Evolutionary conservation across 2,113 vertebrate genomes (phyloP).

Genomic region (Sterna hirundo): DNA sequence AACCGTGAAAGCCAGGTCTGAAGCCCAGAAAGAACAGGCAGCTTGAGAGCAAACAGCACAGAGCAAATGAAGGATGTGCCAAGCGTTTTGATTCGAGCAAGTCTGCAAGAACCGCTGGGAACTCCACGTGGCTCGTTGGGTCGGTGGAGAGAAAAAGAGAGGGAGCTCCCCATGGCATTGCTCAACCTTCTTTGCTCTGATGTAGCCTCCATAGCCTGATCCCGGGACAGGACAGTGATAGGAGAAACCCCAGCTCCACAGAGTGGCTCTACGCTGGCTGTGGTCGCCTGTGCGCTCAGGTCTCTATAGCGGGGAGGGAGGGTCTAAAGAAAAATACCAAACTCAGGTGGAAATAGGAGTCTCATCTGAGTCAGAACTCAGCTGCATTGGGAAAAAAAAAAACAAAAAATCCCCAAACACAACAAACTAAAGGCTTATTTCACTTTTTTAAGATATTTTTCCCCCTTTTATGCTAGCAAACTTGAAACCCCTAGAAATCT

Average conservation of each 20-base stretch:
- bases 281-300: accelerated
- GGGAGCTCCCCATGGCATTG: accelerated
- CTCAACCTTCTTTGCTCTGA: background rate
- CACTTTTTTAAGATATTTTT: background rate
- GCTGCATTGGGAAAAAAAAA: background rate
- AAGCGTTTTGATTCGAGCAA: accelerated
- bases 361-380: background rate
- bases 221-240: background rate
- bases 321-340: background rate
- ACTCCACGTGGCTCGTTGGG: background rate
- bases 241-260: background rate
- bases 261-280: background rate
- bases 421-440: background rate
- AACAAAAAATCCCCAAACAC: no score
- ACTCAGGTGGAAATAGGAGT: background rate
- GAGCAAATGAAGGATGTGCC: background rate
- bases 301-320: background rate
- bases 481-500: background rate
- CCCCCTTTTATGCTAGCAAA: background rate
- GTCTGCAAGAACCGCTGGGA: background rate
- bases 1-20: background rate
- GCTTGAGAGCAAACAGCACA: background rate
- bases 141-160: accelerated
- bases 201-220: background rate
- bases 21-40: background rate